Evolutionary conservation across 2,888 invertebrate genomes (phyloP), one percentile per base, ranked within the genome.

Genomic region (Nomada hirtipes): DNA sequence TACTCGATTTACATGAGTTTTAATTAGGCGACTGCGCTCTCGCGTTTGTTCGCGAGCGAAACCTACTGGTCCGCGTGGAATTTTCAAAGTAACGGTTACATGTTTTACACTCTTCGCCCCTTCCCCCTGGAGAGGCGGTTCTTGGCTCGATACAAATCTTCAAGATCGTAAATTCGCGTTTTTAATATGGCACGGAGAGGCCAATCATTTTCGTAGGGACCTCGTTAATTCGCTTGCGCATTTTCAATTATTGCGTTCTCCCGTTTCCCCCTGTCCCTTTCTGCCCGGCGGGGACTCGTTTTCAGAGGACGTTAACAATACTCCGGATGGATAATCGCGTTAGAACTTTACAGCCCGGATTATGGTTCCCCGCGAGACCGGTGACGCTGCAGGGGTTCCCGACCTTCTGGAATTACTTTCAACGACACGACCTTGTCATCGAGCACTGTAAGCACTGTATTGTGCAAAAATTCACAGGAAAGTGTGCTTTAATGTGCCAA

Each of bases 401-500:
- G 81, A 84, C 79, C 75, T 47, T 74, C 11, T 29, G 47, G 60
- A 75, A 73, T 69, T 55, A 86, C 76, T 76, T 80, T 82, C 80
- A 76, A 79, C 69, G 68, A 86, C 44, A 53, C 55, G 76, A 83
- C 77, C 86, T 86, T 86, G 86, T 55, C 77, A 64, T 72, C 65
- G 26, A 29, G 13, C 57, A 50, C 65, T 59, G 68, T 61, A 75
- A 75, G 26, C 67, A 55, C 44, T 57, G 18, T 57, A 23, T 10
- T 13, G 29, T 29, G 20, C 57, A 42, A 53, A 63, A 26, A 26
- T 20, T 20, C 23, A 50, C 20, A 26, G 26, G 23, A 44, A 53
- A 59, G 47, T 65, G 20, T 4, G 42, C 55, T 64, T 64, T 23
- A 44, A 44, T 29, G 2, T 26, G 44, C 11, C n/a, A 26, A 4